A percentile compares a stretch with the other conserved stretches of the same genome.
These are phyloP conservation scores for Catamblyrhynchus diadema DNA, from an alignment of 2,797 vertebrate species.

Conservation along the genomic window DNA sequence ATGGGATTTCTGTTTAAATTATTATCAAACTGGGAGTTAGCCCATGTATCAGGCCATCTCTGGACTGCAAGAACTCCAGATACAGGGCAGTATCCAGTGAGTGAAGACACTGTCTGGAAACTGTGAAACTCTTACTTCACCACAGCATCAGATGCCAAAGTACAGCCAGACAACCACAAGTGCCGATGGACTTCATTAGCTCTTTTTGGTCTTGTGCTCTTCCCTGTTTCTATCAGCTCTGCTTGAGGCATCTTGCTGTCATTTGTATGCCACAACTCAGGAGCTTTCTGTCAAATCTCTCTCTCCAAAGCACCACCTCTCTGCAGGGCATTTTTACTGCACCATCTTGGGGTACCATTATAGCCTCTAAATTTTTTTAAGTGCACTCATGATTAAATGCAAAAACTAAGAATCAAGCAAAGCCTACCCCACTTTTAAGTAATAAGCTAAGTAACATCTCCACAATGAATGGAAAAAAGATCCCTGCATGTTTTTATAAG, in stretches of 20 bases:
- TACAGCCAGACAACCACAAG: neutral
- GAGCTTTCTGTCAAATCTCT: neutral
- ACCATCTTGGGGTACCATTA: neutral
- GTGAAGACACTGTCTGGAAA: neutral
- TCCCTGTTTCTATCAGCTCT: neutral
- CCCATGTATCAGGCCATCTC: neutral
- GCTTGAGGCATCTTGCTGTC: neutral
- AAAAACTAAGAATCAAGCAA: neutral
- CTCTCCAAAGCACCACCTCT: neutral
- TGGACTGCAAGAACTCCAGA: neutral
- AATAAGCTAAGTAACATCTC: neutral
- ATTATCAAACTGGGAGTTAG: neutral
- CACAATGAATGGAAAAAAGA: neutral
- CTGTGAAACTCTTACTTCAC: neutral
- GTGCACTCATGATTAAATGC: neutral
- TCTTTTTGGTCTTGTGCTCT: neutral
- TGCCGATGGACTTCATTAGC: neutral
- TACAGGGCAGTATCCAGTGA: neutral
- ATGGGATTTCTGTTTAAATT: neutral
- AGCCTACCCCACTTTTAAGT: neutral
- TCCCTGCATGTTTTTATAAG: neutral
- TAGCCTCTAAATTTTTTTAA: neutral
- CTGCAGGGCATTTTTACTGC: neutral
- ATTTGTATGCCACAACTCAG: neutral
- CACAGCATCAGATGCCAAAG: neutral